These are phyloP conservation scores for Patella ulyssiponensis DNA, from an alignment of 2,888 invertebrate genomes.

Conservation along the genomic window DNA sequence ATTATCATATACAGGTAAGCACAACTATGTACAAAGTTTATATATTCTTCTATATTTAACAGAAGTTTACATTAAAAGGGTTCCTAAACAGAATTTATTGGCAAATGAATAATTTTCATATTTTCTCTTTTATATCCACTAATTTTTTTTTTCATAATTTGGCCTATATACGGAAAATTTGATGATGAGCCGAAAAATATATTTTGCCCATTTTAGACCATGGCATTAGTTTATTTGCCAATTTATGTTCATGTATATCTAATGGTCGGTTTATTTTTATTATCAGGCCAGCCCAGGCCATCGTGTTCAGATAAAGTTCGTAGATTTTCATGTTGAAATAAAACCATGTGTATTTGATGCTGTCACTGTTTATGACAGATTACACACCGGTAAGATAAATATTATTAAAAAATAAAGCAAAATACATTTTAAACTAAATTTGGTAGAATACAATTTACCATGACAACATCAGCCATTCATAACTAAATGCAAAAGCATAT, in stretches of 20 bases:
- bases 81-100: no score
- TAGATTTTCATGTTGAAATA: constrained; percentile 30
- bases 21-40: background rate
- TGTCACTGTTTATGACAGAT: constrained; percentile 29
- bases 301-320: constrained; percentile 25
- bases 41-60: background rate
- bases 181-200: no score
- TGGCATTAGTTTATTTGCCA: no score
- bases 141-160: no score
- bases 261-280: no score
- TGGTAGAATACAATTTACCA: background rate
- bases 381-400: constrained; percentile 29
- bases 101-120: no score
- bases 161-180: no score
- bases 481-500: background rate
- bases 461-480: constrained; percentile 14
- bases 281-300: constrained; percentile 30
- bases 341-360: constrained; percentile 32
- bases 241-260: no score
- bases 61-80: no score
- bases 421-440: background rate
- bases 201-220: no score
- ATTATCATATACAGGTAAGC: constrained; percentile 33
- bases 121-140: no score
- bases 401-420: background rate